Evolutionary conservation across 2,113 vertebrate species (phyloP).

Genomic region (Hiodon tergisus): DNA sequence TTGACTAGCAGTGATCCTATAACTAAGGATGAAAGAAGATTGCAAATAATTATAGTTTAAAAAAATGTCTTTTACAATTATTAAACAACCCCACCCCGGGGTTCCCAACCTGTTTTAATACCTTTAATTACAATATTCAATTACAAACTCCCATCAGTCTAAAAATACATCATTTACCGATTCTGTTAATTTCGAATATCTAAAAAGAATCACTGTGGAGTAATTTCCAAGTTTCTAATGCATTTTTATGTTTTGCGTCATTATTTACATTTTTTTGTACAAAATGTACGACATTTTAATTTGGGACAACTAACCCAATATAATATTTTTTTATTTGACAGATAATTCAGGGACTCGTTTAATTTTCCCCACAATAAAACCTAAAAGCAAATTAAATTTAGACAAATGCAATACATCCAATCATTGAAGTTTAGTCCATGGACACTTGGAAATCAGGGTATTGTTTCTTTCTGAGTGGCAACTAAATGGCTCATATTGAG

Average conservation of each 20-base stretch:
- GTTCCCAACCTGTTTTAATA: background rate
- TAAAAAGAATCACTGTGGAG: background rate
- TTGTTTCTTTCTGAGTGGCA: background rate
- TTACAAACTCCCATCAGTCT: background rate
- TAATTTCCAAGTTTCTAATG: background rate
- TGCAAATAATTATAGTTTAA: background rate
- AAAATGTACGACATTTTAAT: no score
- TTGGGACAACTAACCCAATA: background rate
- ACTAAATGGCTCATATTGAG: no score
- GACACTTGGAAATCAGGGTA: background rate
- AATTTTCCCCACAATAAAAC: no score
- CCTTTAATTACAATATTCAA: conserved; percentile 15
- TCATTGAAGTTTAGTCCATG: background rate
- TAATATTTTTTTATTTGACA: background rate
- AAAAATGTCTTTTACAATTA: conserved; percentile 11
- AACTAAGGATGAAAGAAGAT: background rate
- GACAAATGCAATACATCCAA: background rate
- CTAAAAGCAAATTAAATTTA: background rate
- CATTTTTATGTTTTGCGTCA: conserved; percentile 9
- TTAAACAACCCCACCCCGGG: conserved; percentile 2
- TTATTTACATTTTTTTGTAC: conserved; percentile 13
- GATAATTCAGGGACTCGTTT: no score
- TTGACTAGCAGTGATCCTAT: conserved; percentile 18
- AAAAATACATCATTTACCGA: background rate
- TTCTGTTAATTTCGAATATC: background rate